Evolutionary conservation across 2,797 vertebrate species (phyloP).

Genomic region (Thripadectes ignobilis): DNA sequence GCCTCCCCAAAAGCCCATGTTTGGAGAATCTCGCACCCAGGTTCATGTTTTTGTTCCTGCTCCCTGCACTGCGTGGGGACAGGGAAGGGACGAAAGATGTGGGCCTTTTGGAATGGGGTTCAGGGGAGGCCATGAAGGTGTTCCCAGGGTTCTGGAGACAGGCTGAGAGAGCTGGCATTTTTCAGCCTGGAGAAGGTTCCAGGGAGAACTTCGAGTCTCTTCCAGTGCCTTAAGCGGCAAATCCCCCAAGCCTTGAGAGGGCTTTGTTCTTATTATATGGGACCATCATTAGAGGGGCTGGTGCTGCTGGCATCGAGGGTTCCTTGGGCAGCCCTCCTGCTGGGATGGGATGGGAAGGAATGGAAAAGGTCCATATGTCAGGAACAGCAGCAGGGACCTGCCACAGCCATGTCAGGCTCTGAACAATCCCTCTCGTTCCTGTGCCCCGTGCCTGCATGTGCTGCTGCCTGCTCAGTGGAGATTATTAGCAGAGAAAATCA

Average conservation of each 20-base stretch:
- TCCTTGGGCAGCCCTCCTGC: background rate
- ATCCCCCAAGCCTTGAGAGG: background rate
- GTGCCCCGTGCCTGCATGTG: background rate
- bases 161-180: background rate
- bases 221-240: background rate
- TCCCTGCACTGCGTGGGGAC: background rate
- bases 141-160: background rate
- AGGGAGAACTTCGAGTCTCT: background rate
- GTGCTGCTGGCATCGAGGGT: accelerated
- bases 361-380: background rate
- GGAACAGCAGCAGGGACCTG: background rate
- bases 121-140: background rate
- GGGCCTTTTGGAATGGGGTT: background rate
- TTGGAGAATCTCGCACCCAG: background rate
- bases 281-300: accelerated
- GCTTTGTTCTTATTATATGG: background rate
- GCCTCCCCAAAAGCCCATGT: background rate
- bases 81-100: background rate
- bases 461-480: background rate
- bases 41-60: background rate
- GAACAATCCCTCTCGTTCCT: background rate
- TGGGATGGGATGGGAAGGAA: background rate
- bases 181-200: background rate
- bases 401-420: background rate
- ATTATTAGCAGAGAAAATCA: slow-evolving; percentile 15